phyloP scores from a whole-genome alignment of 2,888 invertebrate species.

The Drosophila ezoana region DNA sequence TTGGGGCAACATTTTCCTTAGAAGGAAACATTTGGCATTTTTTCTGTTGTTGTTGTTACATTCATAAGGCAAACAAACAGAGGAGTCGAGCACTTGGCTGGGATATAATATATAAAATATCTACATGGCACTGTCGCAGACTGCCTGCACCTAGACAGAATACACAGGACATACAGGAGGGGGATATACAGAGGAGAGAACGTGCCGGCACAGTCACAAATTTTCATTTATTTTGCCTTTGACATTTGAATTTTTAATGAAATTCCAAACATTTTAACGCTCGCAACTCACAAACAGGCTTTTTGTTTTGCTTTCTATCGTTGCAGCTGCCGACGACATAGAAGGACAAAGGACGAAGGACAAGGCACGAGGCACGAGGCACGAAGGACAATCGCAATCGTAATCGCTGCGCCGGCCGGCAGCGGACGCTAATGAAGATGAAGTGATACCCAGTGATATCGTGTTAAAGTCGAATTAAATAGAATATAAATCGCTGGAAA shows the following conservation, averaged over 20 bases:
- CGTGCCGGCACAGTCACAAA: slow-evolving; percentile 64
- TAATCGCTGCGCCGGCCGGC: slow-evolving; percentile 25
- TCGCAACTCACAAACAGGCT: slow-evolving; percentile 50
- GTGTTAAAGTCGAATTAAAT: slow-evolving; percentile 75
- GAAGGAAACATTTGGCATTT: slow-evolving; percentile 36
- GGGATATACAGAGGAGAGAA: slow-evolving; percentile 10
- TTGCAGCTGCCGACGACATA: slow-evolving; percentile 50
- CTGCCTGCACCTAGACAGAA: slow-evolving; percentile 5
- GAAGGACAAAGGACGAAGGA: slow-evolving; percentile 5
- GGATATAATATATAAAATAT: slow-evolving; percentile 48
- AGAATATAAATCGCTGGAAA: slow-evolving; percentile 78
- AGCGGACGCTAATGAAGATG: slow-evolving; percentile 72
- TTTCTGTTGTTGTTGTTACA: slow-evolving; percentile 35
- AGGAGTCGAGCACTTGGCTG: slow-evolving; percentile 20
- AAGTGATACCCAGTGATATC: slow-evolving; percentile 69
- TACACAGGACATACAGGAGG: background rate
- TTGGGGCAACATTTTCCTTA: slow-evolving; percentile 12
- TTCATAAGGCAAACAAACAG: slow-evolving; percentile 63
- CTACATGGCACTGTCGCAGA: slow-evolving; percentile 11
- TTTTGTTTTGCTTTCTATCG: slow-evolving; percentile 38
- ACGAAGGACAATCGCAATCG: slow-evolving; percentile 34
- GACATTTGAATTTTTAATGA: slow-evolving; percentile 81
- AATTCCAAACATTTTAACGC: slow-evolving; percentile 79
- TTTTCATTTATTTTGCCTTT: slow-evolving; percentile 79
- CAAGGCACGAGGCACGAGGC: background rate